phyloP scores from a whole-genome alignment of 2,888 invertebrate species.

The Cerastis leucographa region DNA sequence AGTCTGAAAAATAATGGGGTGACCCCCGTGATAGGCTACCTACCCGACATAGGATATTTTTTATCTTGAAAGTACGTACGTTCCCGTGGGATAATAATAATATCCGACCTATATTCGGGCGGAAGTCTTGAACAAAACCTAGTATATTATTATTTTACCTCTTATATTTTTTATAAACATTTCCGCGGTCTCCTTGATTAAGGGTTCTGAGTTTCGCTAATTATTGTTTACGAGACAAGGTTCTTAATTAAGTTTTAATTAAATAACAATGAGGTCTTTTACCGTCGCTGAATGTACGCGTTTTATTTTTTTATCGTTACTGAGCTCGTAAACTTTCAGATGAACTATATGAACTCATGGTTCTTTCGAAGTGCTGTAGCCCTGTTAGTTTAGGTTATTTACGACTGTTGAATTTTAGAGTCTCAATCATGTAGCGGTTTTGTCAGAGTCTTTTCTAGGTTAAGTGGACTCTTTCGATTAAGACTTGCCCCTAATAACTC shows the following conservation, averaged over 20 bases:
- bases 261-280: background rate
- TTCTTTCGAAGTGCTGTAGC: background rate
- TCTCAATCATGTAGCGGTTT: background rate
- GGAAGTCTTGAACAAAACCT: background rate
- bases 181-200: conserved; percentile 23
- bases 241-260: conserved; percentile 45
- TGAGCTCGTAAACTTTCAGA: background rate
- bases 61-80: background rate
- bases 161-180: conserved; percentile 15
- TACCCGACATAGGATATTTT: background rate
- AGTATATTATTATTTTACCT: background rate
- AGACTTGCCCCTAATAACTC: background rate
- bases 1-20: background rate
- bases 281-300: background rate
- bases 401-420: background rate
- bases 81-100: background rate
- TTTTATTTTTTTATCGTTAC: conserved; percentile 6
- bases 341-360: too few relatives aligned
- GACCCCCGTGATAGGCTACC: background rate
- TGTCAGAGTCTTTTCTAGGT: background rate
- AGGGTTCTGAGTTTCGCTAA: conserved; percentile 19
- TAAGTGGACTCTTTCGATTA: background rate
- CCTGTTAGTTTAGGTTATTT: background rate
- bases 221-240: conserved; percentile 30
- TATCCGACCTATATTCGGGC: background rate